phyloP scores from a whole-genome alignment of 2,113 vertebrate species.

The Epinephelus lanceolatus region DNA sequence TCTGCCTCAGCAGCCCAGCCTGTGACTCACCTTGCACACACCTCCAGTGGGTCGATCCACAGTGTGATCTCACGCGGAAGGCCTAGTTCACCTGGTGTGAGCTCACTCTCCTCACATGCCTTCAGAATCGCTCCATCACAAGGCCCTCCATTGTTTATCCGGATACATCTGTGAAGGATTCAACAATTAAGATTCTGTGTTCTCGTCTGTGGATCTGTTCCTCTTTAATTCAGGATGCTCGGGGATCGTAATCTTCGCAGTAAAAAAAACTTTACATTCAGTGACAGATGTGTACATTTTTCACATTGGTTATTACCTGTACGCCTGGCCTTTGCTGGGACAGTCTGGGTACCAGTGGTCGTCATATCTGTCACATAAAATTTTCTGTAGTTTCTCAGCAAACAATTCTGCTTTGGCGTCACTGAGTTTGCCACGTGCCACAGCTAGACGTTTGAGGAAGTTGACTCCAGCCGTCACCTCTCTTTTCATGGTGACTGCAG shows the following conservation, averaged over 20 bases:
- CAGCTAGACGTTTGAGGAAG: conserved; percentile 91
- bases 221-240: no score
- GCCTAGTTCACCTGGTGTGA: conserved; percentile 75
- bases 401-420: conserved; percentile 87
- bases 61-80: conserved; percentile 83
- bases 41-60: conserved; percentile 88
- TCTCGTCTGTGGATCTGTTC: background rate
- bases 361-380: conserved; percentile 91
- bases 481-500: conserved; percentile 88
- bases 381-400: conserved; percentile 85
- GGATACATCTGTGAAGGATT: conserved; percentile 80
- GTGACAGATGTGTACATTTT: background rate
- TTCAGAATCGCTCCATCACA: conserved; percentile 78
- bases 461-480: conserved; percentile 92
- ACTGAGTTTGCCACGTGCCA: conserved; percentile 86
- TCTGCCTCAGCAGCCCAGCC: conserved; percentile 27
- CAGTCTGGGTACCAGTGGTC: conserved; percentile 92
- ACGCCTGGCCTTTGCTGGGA: conserved; percentile 93
- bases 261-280: background rate
- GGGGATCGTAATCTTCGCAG: no score
- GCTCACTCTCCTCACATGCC: conserved; percentile 80
- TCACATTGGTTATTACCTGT: conserved; percentile 84
- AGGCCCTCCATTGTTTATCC: conserved; percentile 71
- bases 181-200: background rate
- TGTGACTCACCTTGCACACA: conserved; percentile 85